Conservation (phyloP, 2,113 vertebrate species). For the Xenus cinereus region DNA sequence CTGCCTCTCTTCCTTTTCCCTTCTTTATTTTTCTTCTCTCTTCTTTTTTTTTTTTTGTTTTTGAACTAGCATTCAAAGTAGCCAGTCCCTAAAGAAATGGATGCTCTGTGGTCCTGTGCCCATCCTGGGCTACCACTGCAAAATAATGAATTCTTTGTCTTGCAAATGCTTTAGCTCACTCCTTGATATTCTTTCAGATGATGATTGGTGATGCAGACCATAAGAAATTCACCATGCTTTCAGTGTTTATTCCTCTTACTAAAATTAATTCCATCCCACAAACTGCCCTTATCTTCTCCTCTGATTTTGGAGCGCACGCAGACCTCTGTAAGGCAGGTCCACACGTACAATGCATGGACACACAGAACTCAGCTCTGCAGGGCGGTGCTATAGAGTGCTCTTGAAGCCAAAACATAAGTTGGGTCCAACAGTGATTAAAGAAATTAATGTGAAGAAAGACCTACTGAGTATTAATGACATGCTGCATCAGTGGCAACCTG, state of each 20-base stretch:
- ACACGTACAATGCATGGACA: accelerated
- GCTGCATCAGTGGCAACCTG: not conserved
- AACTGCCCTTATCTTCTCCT: not conserved
- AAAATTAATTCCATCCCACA: not conserved
- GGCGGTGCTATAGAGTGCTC: not conserved
- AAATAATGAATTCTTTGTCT: not conserved
- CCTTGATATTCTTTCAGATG: not conserved
- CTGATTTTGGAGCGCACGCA: not conserved
- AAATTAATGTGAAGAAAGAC: not conserved
- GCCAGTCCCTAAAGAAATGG: not conserved
- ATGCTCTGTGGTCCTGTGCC: not conserved
- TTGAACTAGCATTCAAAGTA: not conserved
- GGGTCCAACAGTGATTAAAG: not conserved
- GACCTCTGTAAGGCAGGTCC: not conserved
- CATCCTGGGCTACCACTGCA: not conserved
- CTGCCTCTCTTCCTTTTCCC: not conserved
- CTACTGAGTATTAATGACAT: not conserved
- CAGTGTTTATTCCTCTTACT: not conserved
- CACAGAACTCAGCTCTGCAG: not conserved
- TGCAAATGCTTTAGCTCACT: not conserved
- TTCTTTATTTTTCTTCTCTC: not conserved
- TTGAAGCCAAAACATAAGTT: not conserved
- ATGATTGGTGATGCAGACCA: not conserved
- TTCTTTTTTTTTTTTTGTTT: no score
- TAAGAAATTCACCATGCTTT: not conserved